Base-by-base conservation (phyloP, 2,888 invertebrate species). In the Bedellia somnulentella region DNA sequence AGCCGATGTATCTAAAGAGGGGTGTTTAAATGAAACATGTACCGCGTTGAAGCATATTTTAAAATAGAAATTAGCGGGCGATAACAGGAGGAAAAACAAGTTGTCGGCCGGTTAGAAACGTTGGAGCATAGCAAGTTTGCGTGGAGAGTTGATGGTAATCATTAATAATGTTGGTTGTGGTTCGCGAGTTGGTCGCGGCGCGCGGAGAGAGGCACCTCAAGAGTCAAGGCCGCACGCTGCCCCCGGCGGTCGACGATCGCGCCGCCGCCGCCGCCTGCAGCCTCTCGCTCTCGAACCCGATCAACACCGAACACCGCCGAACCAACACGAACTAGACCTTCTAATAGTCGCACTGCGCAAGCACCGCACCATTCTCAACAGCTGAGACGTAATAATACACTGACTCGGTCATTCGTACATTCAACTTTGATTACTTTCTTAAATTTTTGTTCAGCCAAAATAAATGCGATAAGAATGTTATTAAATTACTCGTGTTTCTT, bases 211-310 rank as follows among this genome's bases (percentile, higher is more conserved):
- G 44, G 42, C 39, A 38, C 42, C 38, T 56, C 60, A 70, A 76
- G 80, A 83, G 83, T 83, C 83, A 83, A 84, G 83, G 83, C 79
- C 83, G 82, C 83, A 80, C 82, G 81, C 78, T 83, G 83, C 82
- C 82, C 82, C 79, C 80, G 73, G 60, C 80, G 73, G 60, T 86
- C 90, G 70, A 89, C 91, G 81, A 88, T 91, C 80, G 68, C 67
- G 64, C 31, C 62, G n/a, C n/a, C n/a, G n/a, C n/a, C n/a, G n/a
- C 67, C 67, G 64, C 63, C 46, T 36, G 34, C 43, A 38, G 36
- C 41, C 47, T 67, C 70, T 64, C 66, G 50, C 60, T 68, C 58
- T 42, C 45, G 35, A 45, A 34, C 32, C 51, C 68, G 70, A 67
- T 34, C 34, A 24, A 27, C 32, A 31, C 58, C 71, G 71, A 66